Evolutionary conservation across 2,888 invertebrate species (phyloP), one percentile per base, ranked within the genome.

Genomic region (Poecilobothrus nobilitatus): DNA sequence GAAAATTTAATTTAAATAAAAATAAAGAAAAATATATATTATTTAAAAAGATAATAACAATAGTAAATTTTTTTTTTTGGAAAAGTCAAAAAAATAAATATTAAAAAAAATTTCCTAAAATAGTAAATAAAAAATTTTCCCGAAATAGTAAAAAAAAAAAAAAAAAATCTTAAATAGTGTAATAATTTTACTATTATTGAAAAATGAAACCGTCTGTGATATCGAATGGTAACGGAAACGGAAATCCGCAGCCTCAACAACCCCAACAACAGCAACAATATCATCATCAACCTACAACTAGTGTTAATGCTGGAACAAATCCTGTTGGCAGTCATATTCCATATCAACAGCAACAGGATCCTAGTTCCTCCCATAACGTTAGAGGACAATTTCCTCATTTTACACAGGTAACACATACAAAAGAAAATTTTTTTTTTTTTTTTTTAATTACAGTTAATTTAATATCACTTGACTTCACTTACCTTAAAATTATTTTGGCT

Each of bases 161-260:
- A 53, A 53, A 2, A 53, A 53, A 53, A 53, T 41, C 7, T 41
- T 1, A 41, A 41, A 41, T 41, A 12, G 41, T 12, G 15, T 41
- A 41, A 41, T 18, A 53, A 6, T 12, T 18, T 53, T 37, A 5
- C 37, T 37, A 3, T 12, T 8, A 12, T 8, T 37, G 8, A 37
- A 68, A 63, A 67, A 69, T 69, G 69, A 69, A 69, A 69, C 69
- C 69, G 69, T 67, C 69, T 69, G 69, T 67, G 69, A 69, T 69
- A 69, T 65, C 67, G 27, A 65, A 65, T 34, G 65, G 63, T 18
- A 63, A 27, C 53, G 53, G 53, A 53, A 53, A n/a, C 53, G 53
- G 53, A 53, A 53, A 53, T n/a, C 53, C 53, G 53, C 53, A 44
- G 12, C 10, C 44, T 10, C 44, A 9, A 53, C 53, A 53, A 53